Evolutionary conservation across 2,888 invertebrate genomes (phyloP), one percentile per base, ranked within the genome.

Genomic region (Sarcophaga caerulescens): DNA sequence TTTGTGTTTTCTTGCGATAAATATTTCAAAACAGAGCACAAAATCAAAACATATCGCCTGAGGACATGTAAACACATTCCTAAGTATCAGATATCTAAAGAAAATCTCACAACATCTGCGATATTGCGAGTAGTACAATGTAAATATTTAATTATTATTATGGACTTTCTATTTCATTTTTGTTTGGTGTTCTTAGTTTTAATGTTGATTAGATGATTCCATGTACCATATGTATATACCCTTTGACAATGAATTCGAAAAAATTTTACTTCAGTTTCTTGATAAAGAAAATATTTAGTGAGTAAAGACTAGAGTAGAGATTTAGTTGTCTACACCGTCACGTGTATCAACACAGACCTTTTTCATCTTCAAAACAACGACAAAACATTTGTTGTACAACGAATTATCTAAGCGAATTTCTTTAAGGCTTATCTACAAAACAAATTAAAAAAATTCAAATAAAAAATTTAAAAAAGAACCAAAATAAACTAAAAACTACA

Each of bases 371-470:
- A 57, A 60, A 45, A 69, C 68, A 11, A 45, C 35, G n/a, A 52
- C 66, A 44, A 63, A 78, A 73, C 68, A 35, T 68, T 68, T 60
- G 12, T 35, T 35, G 35, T 60, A 35, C 35, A 35, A 66, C n/a
- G 35, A 71, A 71, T 77, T 71, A 21, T 45, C 47, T 59, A 83
- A 71, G 14, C 23, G 45, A 63, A 25, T 70, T 70, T 21, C 47
- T 65, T 25, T n/a, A 52, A 57, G 14, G 75, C 73, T 74, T 83
- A 78, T 82, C 82, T 75, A 44, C n/a, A 17, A 57, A 17, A 35
- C 35, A 35, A 35, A 10, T 35, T 35, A 35, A 35, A 35, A 10
- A 35, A 35, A 35, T 8, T 8, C 10, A 35, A 35, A 35, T 35
- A 35, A 1, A 35, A 35, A 35, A 35, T 35, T 6, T 35, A 35